Percentiles rank a stretch among this genome's conserved stretches.
Evolutionary conservation across 2,113 vertebrate species (phyloP).

Genomic region (Agapornis roseicollis): DNA sequence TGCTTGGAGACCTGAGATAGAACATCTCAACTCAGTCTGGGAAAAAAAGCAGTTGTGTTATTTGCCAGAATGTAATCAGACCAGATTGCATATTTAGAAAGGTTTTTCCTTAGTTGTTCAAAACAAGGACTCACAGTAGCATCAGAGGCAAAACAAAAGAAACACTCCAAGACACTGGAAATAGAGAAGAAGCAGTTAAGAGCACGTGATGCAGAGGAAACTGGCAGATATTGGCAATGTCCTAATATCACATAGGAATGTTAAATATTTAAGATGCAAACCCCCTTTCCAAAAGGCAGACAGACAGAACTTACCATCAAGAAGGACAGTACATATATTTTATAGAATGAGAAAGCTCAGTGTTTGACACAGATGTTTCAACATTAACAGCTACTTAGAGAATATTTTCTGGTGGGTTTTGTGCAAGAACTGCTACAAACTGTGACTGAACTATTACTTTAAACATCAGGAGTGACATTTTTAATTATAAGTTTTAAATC

Average conservation of each 20-base stretch:
- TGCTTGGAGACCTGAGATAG: not conserved
- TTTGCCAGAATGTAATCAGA: not conserved
- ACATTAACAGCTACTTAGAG: not conserved
- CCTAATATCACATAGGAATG: fast-evolving
- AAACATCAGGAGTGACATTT: not conserved
- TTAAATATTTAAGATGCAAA: not conserved
- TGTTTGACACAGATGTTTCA: not conserved
- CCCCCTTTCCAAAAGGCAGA: not conserved
- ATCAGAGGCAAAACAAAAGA: not conserved
- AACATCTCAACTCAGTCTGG: not conserved
- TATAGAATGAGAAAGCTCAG: not conserved
- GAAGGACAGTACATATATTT: not conserved
- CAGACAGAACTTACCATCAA: not conserved
- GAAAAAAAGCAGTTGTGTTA: not conserved
- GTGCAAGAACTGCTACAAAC: not conserved
- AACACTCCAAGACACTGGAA: not conserved
- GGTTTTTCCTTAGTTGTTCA: not conserved
- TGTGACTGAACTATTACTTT: not conserved
- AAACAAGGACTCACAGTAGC: not conserved
- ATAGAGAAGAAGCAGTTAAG: fast-evolving
- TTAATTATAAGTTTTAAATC: not conserved
- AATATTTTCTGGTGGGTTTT: not conserved
- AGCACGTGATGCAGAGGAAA: not conserved
- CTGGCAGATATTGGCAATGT: fast-evolving
- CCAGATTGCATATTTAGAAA: not conserved